A percentile compares a stretch with the other conserved stretches of the same genome.
phyloP scores from a whole-genome alignment of 2,113 vertebrate genomes.

The Callithrix jacchus region DNA sequence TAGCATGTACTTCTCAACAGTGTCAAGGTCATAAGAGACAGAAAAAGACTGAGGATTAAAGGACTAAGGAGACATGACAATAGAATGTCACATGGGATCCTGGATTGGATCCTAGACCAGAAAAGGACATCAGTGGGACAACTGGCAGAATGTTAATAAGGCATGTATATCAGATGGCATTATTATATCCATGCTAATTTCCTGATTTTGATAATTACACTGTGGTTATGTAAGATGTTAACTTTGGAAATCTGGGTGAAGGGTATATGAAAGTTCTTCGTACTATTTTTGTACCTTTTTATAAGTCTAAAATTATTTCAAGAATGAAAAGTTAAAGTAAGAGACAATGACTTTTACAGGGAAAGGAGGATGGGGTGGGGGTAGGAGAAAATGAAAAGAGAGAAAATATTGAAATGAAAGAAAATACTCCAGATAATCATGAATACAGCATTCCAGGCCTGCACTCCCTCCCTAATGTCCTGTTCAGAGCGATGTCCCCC shows the following conservation, averaged over 20 bases:
- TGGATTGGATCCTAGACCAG: neutral
- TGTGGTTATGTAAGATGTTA: slow-evolving; percentile 51
- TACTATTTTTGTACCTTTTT: slow-evolving; percentile 60
- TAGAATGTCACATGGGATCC: neutral
- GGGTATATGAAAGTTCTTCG: slow-evolving; percentile 25
- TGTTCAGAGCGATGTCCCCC: neutral
- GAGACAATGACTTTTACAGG: neutral
- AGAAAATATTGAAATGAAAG: neutral
- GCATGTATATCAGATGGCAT: neutral
- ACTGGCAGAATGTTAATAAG: neutral
- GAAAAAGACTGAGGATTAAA: neutral
- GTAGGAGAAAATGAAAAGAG: neutral
- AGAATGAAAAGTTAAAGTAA: slow-evolving; percentile 29
- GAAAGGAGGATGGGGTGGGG: neutral
- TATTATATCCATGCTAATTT: neutral
- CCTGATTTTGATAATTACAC: slow-evolving; percentile 5
- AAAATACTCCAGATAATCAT: neutral
- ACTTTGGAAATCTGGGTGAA: slow-evolving; percentile 59
- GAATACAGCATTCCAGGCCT: neutral
- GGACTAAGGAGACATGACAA: neutral
- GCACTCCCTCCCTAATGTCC: neutral
- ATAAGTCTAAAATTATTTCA: slow-evolving; percentile 53
- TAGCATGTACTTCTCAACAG: neutral
- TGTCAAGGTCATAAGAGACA: neutral
- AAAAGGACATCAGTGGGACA: neutral